Base-by-base conservation (phyloP, 2,797 vertebrate species). In the Oryzias sinensis region DNA sequence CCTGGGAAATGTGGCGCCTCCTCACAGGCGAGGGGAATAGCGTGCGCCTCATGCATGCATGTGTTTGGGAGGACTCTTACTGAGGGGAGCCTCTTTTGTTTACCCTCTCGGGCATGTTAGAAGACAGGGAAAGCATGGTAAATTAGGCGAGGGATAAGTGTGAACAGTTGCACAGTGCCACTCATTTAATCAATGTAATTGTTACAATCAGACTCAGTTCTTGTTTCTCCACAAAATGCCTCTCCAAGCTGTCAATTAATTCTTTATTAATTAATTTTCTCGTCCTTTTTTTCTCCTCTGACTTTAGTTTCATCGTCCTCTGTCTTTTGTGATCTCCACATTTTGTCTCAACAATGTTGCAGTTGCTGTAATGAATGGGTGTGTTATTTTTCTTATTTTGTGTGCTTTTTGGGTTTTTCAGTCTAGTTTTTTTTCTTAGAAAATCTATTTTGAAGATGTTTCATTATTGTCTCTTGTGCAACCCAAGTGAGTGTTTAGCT, bases 151-250 rank as follows among this genome's bases (percentile, higher is more conserved):
- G 64, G 59, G 59, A 69, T 57, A 59, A 64, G 62, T 61, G 54
- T 16, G 70, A 71, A 62, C 49, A 43, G 62, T 68, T 54, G 62
- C 72, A 53, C 56, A 62, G 59, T 47, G 64, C 48, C 57, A 62
- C 68, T 70, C 51, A 53, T 79, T 84, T 81, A 76, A 85, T 83
- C 29, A 68, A 68, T 58, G 53, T 83, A 78, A 86, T 84, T 76
- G 76, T 74, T 71, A 55, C 59, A 78, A 66, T 75, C 73, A 66
- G 50, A 70, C 48, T 78, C 41, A 15, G 60, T 66, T 61, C 52
- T 66, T 17, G 55, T 48, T 5, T 29, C 49, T 53, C 49, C 41
- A 44, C 20, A 16, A 7, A 20, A 22, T 27, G 4, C 43, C 14
- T 49, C 56, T 43, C 52, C 5, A 53, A 51, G 49, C 40, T 42